Evolutionary conservation across 53 echinoderm and acorn worm species (phyloP), one percentile per base, ranked within the genome.

Genomic region (Luidia sarsii): DNA sequence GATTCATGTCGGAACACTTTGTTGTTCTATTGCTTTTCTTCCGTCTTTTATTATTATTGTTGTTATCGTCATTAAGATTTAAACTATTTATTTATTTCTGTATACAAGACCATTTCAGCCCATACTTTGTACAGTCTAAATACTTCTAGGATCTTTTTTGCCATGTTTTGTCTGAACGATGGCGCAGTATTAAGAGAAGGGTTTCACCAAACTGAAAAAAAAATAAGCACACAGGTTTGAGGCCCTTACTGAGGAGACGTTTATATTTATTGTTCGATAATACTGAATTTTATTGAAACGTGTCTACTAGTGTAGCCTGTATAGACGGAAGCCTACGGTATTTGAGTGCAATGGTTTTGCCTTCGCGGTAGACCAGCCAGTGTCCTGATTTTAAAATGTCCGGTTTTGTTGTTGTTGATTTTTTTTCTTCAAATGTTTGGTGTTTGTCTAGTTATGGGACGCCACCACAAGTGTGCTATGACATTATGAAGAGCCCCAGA

Each of bases 191-290:
- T 61, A 77, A 30, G 48, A 59, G 56, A 54, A 55, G 59, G 59
- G 61, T 77, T 61, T 60, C 41, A 41, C 41, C 11, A 41, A 59
- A 30, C 23, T 8, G 23, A 71, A 33, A 55, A 68, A 60, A 25
- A 25, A 60, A 60, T 3, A 11, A 2, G 33, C 14, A 52, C 55
- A 70, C 48, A 64, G 48, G 43, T 18, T 48, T 39, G 37, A 51
- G 48, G 36, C 73, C 73, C 73, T 49, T 70, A 33, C 50, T 64
- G 53, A 64, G 3, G 38, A 84, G 52, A 84, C 84, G 73, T 84
- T 84, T 84, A 84, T 84, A 84, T 84, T 84, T 84, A 84, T 84
- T 84, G 84, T 84, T 84, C 84, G 73, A 64, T 84, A n/a, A 84
- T 84, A 84, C 64, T 84, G 84, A 84, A 73, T 84, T n/a, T 83